Base-by-base conservation (phyloP, 2,113 vertebrate species). In the Barbus barbus region DNA sequence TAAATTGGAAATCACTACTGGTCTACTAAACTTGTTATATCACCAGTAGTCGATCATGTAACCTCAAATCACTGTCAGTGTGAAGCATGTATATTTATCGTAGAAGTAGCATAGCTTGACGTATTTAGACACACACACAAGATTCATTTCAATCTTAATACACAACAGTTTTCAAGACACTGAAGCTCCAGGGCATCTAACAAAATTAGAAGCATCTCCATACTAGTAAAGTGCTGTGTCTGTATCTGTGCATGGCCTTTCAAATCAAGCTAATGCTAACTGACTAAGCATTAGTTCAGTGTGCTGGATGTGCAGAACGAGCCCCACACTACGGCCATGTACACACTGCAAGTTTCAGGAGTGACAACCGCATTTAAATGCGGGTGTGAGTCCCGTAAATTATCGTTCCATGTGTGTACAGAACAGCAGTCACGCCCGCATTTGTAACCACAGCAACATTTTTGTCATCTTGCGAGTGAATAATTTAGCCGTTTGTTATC, bases 261-360 rank as follows among this genome's bases (percentile, higher is more conserved):
- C n/a, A 83, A 88, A 88, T 88, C 83, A 88, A 75, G 36, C 48
- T 83, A 88, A 88, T 88, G 79, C 78, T 83, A 78, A 86, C 79
- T 86, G 83, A 84, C 79, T 86, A 86, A 82, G 85, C 87, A 86
- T 58, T 71, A 82, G 74, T 20, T 41, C 31, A 46, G 74, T 74
- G 38, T 67, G 74, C 78, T 76, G 78, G 61, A n/a, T 46, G 58
- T 63, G 63, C 56, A 76, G 77, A 86, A 85, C 26, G 72, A 74
- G 38, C 22, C 38, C n/a, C 38, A 73, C 38, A 14, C 20, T 46
- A n/a, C n/a, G n/a, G n/a, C n/a, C n/a, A n/a, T n/a, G n/a, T n/a
- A n/a, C n/a, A n/a, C n/a, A n/a, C n/a, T n/a, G n/a, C n/a, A n/a
- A n/a, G n/a, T n/a, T n/a, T n/a, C n/a, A n/a, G n/a, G n/a, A n/a